Evolutionary conservation across 2,888 invertebrate genomes (phyloP).

Genomic region (Nomada lathburiana): DNA sequence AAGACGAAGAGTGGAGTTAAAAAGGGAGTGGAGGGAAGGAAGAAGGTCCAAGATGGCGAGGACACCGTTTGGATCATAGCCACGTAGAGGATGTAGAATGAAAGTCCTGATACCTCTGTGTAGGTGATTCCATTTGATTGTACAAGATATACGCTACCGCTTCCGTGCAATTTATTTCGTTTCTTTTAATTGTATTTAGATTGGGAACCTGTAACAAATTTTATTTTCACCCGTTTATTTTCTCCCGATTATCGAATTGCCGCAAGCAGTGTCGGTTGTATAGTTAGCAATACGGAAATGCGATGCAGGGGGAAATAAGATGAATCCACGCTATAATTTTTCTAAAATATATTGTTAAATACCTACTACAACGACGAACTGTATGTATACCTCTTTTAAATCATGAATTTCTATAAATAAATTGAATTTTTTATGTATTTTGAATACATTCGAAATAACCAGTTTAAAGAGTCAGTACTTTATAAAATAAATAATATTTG

Average conservation of each 20-base stretch:
- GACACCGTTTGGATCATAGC: conserved; percentile 67
- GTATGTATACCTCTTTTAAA: too few species aligned
- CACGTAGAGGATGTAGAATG: conserved; percentile 56
- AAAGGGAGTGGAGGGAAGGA: conserved; percentile 20
- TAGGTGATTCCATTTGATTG: conserved; percentile 51
- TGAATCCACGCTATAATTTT: too few species aligned
- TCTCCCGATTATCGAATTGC: background rate
- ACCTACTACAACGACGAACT: too few species aligned
- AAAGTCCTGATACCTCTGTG: conserved; percentile 54
- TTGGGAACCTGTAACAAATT: background rate
- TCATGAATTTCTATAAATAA: too few species aligned
- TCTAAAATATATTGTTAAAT: too few species aligned
- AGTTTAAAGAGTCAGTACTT: too few species aligned
- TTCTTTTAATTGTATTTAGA: background rate
- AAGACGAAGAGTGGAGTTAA: conserved; percentile 63
- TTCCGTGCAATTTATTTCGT: conserved; percentile 45
- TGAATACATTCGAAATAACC: too few species aligned
- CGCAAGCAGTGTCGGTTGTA: too few species aligned
- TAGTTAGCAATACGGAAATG: too few species aligned
- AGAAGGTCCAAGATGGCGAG: conserved; percentile 50
- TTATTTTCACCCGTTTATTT: background rate
- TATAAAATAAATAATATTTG: too few species aligned
- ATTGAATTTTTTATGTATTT: too few species aligned
- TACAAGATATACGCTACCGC: conserved; percentile 33
- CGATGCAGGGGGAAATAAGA: too few species aligned